Evolutionary conservation across 2,113 vertebrate species (phyloP), one percentile per base, ranked within the genome.

Genomic region (Varanus salvator): DNA sequence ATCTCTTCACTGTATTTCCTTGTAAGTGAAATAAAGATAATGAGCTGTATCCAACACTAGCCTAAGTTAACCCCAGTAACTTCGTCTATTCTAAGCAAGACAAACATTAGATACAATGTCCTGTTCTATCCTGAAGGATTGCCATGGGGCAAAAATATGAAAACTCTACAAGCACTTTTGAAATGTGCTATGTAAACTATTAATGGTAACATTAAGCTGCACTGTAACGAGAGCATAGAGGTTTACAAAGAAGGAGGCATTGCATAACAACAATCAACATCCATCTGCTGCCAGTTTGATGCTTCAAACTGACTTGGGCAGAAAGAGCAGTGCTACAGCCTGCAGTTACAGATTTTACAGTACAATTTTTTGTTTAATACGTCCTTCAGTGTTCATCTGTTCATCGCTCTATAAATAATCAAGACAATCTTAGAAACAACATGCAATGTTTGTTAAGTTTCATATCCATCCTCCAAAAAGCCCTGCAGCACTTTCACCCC

Each of bases 341-440:
- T 64, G 44, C 17, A 91, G 12, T 86, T 81, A 88, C 8, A 34
- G 17, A 0, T 27, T 92, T 91, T 85, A 75, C 74, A 48, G 64
- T 0, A 74, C 29, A n/a, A 25, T 92, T 93, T 88, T 90, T 81
- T 88, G 87, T 89, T 89, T 91, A 54, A 94, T 34, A 80, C 72
- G 80, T 87, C 84, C 82, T 93, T 93, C 89, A 93, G 60, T 54
- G 44, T 76, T 94, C 90, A 31, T 23, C 91, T 94, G 94, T 90
- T 76, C n/a, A 86, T 94, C 89, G 84, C 83, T 87, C 54, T 92
- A 93, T 91, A 94, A 96, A 95, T 92, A 94, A 93, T 60, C 92
- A 92, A 75, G 69, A 88, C 86, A 72, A 93, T 89, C 72, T 85
- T 8, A 93, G 88, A 72, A 95, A 86, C 83, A 95, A 91, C 69